Base-by-base conservation (phyloP, 2,888 invertebrate species). In the Cataglyphis altisquamis region DNA sequence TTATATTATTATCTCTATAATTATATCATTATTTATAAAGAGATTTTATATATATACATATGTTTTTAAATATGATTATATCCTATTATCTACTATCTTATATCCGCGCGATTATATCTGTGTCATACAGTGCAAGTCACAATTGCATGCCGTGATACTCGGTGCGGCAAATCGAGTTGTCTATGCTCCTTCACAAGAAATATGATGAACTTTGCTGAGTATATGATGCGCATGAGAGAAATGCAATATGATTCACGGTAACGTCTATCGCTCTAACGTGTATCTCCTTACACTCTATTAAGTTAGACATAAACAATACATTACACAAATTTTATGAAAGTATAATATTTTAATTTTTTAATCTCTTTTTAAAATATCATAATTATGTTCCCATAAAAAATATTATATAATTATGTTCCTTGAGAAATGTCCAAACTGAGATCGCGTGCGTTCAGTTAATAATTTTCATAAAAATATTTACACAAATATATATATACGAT, bases 131-230 rank as follows among this genome's bases (percentile, higher is more conserved):
- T 78, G 85, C 60, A 85, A 85, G 85, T 84, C 84, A 86, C 90
- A 84, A 90, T 88, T 85, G 89, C 87, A 88, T 84, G 87, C 83
- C 62, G 67, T 72, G 72, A 78, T 84, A 82, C 74, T 82, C 74
- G 48, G 66, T 72, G 68, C 67, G 32, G 83, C 87, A 82, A 89
- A 89, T 89, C 87, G 74, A 82, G 32, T 75, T 72, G 84, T 85
- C 72, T 86, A 67, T 85, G 83, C 82, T 85, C 77, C 60, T 66
- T 77, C 82, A 72, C 62, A 57, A 66, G 81, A 82, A 80, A 83
- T 77, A 72, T 82, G 83, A 89, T 77, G 81, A 87, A 84, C 86
- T 84, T 62, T 41, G 36, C 66, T 72, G 63, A n/a, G 18, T 70
- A 41, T 62, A 70, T 78, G 60, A 78, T 45, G 32, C 60, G 81